These are phyloP conservation scores for Caerostris darwini DNA, from an alignment of 1,140 invertebrate species.

Conservation along the genomic window DNA sequence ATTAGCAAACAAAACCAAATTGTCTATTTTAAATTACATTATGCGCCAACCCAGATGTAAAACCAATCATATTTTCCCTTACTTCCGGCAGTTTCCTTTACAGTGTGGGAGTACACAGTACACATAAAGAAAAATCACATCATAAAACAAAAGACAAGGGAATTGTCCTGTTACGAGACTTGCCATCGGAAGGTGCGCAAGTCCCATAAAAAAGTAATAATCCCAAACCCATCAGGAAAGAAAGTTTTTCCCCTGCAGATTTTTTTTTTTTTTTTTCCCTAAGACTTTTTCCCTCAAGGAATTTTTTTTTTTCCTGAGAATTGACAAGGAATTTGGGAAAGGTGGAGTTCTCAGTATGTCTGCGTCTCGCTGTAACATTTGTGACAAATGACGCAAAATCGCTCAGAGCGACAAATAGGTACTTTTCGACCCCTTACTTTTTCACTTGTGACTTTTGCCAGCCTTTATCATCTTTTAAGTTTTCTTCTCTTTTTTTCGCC, in stretches of 20 bases:
- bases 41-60: too few relatives aligned
- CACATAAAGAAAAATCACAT: not conserved
- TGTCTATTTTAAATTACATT: too few relatives aligned
- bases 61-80: not conserved
- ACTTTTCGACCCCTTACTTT: not conserved
- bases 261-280: not conserved
- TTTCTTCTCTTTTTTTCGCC: not conserved
- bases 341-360: not conserved
- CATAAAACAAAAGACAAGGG: not conserved
- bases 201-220: not conserved
- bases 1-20: too few relatives aligned
- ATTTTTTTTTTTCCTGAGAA: not conserved
- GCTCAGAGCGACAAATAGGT: slow-evolving; percentile 45
- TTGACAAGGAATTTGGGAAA: not conserved
- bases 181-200: not conserved
- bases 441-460: not conserved
- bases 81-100: not conserved
- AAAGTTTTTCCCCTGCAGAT: too few relatives aligned
- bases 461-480: not conserved
- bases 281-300: not conserved
- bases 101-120: not conserved
- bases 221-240: not conserved
- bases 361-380: not conserved
- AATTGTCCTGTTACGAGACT: not conserved
- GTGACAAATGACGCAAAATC: slow-evolving; percentile 26